phyloP scores from a whole-genome alignment of 2,113 vertebrate species.

The Malurus melanocephalus region DNA sequence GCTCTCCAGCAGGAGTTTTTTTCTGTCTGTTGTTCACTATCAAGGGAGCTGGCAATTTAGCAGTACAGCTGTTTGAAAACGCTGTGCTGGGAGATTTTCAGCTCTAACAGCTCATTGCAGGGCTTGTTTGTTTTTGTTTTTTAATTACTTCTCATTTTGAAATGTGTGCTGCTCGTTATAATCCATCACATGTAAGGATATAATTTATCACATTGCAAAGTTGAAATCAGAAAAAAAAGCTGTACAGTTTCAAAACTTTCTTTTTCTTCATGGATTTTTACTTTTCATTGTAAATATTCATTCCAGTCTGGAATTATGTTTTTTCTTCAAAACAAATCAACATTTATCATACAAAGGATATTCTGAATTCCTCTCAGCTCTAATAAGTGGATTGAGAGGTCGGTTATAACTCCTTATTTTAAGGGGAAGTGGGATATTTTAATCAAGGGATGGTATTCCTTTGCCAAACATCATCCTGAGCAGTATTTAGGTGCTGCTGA shows the following conservation, averaged over 20 bases:
- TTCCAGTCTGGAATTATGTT: not conserved
- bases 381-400: not conserved
- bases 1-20: slow-evolving; percentile 13
- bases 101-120: slow-evolving; percentile 41
- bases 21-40: slow-evolving; percentile 13
- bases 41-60: slow-evolving; percentile 43
- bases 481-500: not conserved
- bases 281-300: not conserved
- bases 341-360: not conserved
- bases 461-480: not conserved
- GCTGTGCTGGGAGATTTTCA: slow-evolving; percentile 43
- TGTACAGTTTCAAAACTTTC: slow-evolving; percentile 15
- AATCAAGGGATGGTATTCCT: not conserved
- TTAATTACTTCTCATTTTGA: slow-evolving; percentile 60
- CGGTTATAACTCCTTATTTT: not conserved
- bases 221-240: not conserved
- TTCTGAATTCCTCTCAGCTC: not conserved
- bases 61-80: slow-evolving; percentile 25
- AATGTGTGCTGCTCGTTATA: slow-evolving; percentile 11
- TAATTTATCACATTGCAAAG: slow-evolving; percentile 19
- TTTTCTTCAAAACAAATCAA: not conserved
- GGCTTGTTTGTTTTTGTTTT: slow-evolving; percentile 50
- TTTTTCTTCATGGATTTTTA: not conserved
- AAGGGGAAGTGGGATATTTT: not conserved
- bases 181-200: slow-evolving; percentile 13